Percentiles rank a stretch among this genome's conserved stretches.
phyloP scores from a whole-genome alignment of 2,797 vertebrate species.

The Momotus momota region DNA sequence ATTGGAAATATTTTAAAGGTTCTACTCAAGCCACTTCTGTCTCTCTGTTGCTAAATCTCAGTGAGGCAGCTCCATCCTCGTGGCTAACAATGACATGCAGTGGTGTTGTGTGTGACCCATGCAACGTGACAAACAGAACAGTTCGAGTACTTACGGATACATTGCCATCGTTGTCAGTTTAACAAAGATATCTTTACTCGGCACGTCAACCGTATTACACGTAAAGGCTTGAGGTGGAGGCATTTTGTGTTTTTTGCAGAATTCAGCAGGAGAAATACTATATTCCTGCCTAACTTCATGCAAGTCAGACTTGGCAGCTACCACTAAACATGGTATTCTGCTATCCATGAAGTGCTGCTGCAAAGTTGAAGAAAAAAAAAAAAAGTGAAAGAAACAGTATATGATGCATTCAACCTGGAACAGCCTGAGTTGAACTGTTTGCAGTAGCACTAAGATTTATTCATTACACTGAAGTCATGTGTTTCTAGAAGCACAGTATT shows the following conservation, averaged over 20 bases:
- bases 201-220: constrained; percentile 88
- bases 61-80: constrained; percentile 52
- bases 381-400: not conserved
- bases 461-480: not conserved
- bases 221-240: constrained; percentile 96
- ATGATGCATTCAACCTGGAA: not conserved
- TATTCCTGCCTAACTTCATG: constrained; percentile 93
- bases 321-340: constrained; percentile 93
- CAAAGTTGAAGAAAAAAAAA: constrained; percentile 24
- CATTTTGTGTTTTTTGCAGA: constrained; percentile 98
- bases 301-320: constrained; percentile 94
- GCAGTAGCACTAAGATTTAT: not conserved
- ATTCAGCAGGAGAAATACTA: constrained; percentile 89
- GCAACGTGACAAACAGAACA: constrained; percentile 16
- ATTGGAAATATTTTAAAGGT: not conserved
- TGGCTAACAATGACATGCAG: constrained; percentile 76
- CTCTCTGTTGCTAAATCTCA: constrained; percentile 81
- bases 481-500: not conserved
- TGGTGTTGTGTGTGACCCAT: constrained; percentile 64
- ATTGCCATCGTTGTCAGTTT: constrained; percentile 98
- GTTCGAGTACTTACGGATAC: constrained; percentile 93
- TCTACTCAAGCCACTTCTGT: constrained; percentile 11
- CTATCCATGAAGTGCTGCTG: constrained; percentile 98
- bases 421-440: not conserved
- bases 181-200: constrained; percentile 94